phyloP scores from a whole-genome alignment of 2,113 vertebrate genomes.

The Typhlomys cinereus region DNA sequence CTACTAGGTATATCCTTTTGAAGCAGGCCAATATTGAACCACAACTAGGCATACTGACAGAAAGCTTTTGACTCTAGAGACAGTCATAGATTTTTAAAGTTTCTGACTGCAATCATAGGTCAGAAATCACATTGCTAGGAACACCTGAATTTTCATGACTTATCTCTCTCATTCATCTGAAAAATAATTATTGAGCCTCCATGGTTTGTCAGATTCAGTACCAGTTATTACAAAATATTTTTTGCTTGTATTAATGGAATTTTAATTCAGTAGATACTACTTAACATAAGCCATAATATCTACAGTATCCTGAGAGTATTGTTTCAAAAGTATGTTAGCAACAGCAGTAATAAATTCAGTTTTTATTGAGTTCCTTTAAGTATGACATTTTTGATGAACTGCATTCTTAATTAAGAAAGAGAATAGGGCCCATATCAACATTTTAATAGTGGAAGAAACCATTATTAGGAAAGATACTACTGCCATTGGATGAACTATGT shows the following conservation, averaged over 20 bases:
- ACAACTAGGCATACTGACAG: not conserved
- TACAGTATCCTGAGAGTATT: not conserved
- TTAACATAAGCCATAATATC: not conserved
- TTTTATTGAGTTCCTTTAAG: not conserved
- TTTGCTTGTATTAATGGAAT: not conserved
- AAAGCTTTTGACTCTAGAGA: not conserved
- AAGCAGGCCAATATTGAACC: not conserved
- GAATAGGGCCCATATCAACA: not conserved
- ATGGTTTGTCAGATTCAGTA: not conserved
- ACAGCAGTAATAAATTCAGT: not conserved
- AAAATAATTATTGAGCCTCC: not conserved
- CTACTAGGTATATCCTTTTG: not conserved
- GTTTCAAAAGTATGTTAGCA: not conserved
- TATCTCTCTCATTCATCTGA: not conserved
- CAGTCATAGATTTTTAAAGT: not conserved
- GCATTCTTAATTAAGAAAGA: not conserved
- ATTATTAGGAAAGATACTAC: not conserved
- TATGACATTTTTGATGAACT: conserved; percentile 30
- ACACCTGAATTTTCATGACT: not conserved
- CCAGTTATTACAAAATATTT: not conserved
- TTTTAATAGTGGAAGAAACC: conserved; percentile 9
- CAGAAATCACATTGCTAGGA: not conserved
- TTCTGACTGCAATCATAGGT: too few species aligned
- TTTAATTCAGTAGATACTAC: not conserved
- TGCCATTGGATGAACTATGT: not conserved